phyloP scores from a whole-genome alignment of 2,113 vertebrate genomes.

The Scophthalmus maximus region DNA sequence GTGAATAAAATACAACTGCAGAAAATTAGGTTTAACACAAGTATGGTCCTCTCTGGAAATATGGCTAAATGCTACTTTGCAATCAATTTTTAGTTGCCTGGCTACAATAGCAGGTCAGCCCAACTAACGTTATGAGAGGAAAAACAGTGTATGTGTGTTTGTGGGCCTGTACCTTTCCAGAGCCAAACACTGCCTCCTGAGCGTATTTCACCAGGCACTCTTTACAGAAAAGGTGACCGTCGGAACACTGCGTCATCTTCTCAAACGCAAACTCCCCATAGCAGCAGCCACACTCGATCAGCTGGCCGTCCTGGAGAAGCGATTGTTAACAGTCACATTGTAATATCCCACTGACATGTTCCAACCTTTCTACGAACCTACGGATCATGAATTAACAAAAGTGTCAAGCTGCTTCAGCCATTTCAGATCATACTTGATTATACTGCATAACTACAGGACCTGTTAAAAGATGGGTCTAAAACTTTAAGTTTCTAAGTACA shows the following conservation, averaged over 20 bases:
- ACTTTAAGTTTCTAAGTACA: no score
- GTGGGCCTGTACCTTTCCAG: slow-evolving; percentile 87
- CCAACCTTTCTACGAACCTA: neutral
- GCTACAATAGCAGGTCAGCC: no score
- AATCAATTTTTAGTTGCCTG: no score
- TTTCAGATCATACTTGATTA: no score
- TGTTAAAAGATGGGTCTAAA: no score
- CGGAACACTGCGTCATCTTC: slow-evolving; percentile 95
- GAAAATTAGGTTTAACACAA: neutral
- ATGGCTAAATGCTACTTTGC: no score
- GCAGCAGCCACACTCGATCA: slow-evolving; percentile 97
- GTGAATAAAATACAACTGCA: neutral
- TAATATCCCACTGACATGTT: neutral
- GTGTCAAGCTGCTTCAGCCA: no score
- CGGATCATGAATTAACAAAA: no score
- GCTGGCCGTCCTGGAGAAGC: slow-evolving; percentile 89
- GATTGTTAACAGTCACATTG: neutral
- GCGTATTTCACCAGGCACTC: slow-evolving; percentile 98
- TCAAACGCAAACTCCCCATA: slow-evolving; percentile 96
- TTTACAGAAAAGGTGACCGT: slow-evolving; percentile 98
- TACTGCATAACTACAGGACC: no score
- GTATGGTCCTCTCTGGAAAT: no score
- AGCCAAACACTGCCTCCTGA: slow-evolving; percentile 96
- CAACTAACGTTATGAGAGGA: neutral
- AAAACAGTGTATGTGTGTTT: neutral